Percentiles rank a stretch among this genome's conserved stretches.
phyloP scores from a whole-genome alignment of 2,113 vertebrate species.

The Gambusia affinis region DNA sequence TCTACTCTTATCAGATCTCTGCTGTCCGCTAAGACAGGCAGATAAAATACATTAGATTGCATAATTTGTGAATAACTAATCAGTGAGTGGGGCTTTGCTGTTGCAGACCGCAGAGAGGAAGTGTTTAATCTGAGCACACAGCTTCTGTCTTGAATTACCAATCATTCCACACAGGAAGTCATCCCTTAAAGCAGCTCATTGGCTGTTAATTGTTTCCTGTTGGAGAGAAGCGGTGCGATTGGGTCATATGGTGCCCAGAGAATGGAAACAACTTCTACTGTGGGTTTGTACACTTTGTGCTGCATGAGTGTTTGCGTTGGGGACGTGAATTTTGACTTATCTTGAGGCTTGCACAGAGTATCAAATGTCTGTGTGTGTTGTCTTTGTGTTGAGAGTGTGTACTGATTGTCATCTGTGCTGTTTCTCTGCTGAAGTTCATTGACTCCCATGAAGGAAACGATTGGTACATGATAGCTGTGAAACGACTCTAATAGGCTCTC shows the following conservation, averaged over 20 bases:
- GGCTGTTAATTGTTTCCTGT: constrained; percentile 79
- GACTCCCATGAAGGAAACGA: constrained; percentile 61
- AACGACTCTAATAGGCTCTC: constrained; percentile 54
- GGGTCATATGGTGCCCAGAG: constrained; percentile 67
- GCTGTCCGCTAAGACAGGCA: background rate
- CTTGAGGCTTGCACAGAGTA: background rate
- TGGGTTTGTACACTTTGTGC: constrained; percentile 30
- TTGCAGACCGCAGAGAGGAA: constrained; percentile 66
- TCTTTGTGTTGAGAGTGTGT: constrained; percentile 44
- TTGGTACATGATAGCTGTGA: constrained; percentile 60
- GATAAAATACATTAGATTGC: background rate
- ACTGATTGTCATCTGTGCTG: constrained; percentile 41
- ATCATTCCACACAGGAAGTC: constrained; percentile 78
- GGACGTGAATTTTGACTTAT: constrained; percentile 22
- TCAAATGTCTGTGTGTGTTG: constrained; percentile 22
- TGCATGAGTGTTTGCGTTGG: constrained; percentile 31
- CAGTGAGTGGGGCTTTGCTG: constrained; percentile 23
- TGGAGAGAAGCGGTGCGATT: constrained; percentile 65
- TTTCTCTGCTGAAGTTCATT: constrained; percentile 35
- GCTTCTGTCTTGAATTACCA: constrained; percentile 77
- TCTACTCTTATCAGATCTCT: background rate
- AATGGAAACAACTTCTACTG: constrained; percentile 26
- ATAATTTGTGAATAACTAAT: constrained; percentile 50
- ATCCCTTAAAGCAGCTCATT: constrained; percentile 76
- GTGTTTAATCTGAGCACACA: constrained; percentile 67